These are phyloP conservation scores for Charadrius vociferus DNA, from an alignment of 2,113 vertebrate species.

Conservation along the genomic window DNA sequence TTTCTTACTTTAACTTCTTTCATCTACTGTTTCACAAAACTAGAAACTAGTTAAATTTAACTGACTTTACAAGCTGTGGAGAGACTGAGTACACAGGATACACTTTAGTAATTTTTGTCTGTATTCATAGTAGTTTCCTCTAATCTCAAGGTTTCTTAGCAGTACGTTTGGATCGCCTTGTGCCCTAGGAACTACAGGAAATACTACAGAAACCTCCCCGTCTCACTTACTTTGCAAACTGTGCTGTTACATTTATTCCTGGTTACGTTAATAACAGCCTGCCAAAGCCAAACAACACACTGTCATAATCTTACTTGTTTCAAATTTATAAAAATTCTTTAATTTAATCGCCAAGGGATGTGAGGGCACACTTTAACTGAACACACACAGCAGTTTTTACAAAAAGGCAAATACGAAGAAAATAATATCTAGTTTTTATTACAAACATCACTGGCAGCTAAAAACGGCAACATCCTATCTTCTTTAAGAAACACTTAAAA, in stretches of 20 bases:
- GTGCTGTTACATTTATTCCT: slow-evolving; percentile 14
- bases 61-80: slow-evolving; percentile 59
- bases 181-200: slow-evolving; percentile 32
- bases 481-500: not conserved
- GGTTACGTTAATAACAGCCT: not conserved
- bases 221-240: not conserved
- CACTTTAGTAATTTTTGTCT: not conserved
- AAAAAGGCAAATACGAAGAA: not conserved
- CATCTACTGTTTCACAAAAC: slow-evolving; percentile 52
- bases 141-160: slow-evolving; percentile 1
- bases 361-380: not conserved
- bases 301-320: not conserved
- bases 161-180: slow-evolving; percentile 21
- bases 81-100: slow-evolving; percentile 8
- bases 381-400: not conserved
- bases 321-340: not conserved
- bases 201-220: slow-evolving; percentile 17
- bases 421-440: not conserved
- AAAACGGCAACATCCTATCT: not conserved
- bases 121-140: slow-evolving; percentile 28
- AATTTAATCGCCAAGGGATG: not conserved
- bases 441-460: not conserved
- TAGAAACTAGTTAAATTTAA: slow-evolving; percentile 54
- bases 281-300: slow-evolving; percentile 15
- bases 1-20: slow-evolving; percentile 47